phyloP scores from a whole-genome alignment of 2,888 invertebrate genomes.

The Mesodorylaimus sp. region DNA sequence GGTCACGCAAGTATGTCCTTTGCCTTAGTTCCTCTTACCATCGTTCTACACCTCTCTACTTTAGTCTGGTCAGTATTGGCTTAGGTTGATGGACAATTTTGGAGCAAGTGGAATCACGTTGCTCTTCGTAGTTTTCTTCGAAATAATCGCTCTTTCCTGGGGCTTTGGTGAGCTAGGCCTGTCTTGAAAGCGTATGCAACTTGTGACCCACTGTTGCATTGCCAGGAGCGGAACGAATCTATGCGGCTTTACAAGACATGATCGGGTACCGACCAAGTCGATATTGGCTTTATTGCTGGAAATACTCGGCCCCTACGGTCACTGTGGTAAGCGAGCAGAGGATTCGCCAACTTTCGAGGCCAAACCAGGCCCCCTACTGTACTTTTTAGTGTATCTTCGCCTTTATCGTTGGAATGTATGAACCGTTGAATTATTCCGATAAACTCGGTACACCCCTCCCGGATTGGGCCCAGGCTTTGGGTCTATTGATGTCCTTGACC shows the following conservation, averaged over 20 bases:
- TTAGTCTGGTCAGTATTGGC: slow-evolving; percentile 67
- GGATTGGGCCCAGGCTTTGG: slow-evolving; percentile 57
- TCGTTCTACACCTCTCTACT: slow-evolving; percentile 14
- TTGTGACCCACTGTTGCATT: not conserved
- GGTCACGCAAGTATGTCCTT: slow-evolving; percentile 21
- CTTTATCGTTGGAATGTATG: slow-evolving; percentile 58
- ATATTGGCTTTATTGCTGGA: slow-evolving; percentile 69
- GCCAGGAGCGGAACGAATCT: slow-evolving; percentile 44
- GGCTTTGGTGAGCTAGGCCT: slow-evolving; percentile 44
- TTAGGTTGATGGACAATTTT: slow-evolving; percentile 66
- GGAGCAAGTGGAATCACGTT: slow-evolving; percentile 63
- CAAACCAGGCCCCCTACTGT: no score
- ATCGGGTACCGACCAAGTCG: slow-evolving; percentile 55
- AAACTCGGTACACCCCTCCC: slow-evolving; percentile 49
- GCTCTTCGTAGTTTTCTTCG: slow-evolving; percentile 72
- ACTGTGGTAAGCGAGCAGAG: slow-evolving; percentile 44
- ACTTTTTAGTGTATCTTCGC: slow-evolving; percentile 53
- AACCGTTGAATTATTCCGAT: slow-evolving; percentile 50
- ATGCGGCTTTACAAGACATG: slow-evolving; percentile 61
- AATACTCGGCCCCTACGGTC: slow-evolving; percentile 64
- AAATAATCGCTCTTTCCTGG: slow-evolving; percentile 73
- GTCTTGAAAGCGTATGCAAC: not conserved
- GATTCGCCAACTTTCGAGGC: no score
- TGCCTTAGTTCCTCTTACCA: not conserved
- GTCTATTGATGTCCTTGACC: slow-evolving; percentile 61